Evolutionary conservation across 2,888 invertebrate genomes (phyloP), one percentile per base, ranked within the genome.

Genomic region (Oligia latruncula): DNA sequence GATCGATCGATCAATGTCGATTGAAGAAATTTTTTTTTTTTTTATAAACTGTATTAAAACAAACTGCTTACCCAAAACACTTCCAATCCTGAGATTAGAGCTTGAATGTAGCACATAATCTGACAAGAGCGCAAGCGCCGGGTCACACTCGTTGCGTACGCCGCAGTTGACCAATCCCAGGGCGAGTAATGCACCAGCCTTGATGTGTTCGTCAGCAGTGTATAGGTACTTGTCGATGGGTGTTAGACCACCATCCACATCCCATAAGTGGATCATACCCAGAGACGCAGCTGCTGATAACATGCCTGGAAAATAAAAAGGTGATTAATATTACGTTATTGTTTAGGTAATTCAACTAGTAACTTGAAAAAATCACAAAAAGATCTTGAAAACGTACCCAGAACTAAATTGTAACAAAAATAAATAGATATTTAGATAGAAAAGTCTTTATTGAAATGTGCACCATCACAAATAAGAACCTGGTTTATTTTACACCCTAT

Each of bases 151-250:
- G 94, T 99, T 99, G 74, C 99, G 97, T 5, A 99, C 99, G 52
- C 99, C 99, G 92, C 99, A 99, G 94, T 99, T 99, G 29, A 99
- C 99, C 75, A 99, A 98, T 65, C 99, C 99, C 87, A 99, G 98
- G 0, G 99, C 99, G 58, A 99, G 96, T 64, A 99, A 95, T 0
- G 99, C 99, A 2, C 99, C 99, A 1, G 99, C 99, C 97, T 99
- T 99, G 87, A 99, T 99, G 94, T 99, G 98, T 92, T 99, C 99
- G 91, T 99, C 99, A 0, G 98, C 98, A 0, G 99, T 99, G 94
- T 99, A 99, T 13, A 99, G 97, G 95, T 99, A 99, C 95, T 99
- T 99, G 97, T 99, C 99, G 90, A 99, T 99, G 89, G 99, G 99
- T 0, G 99, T 99, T 77, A 99, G 97, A 68, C 99, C 99, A 60